These are phyloP conservation scores for Microplitis demolitor DNA, from an alignment of 1,140 invertebrate species.

Conservation along the genomic window DNA sequence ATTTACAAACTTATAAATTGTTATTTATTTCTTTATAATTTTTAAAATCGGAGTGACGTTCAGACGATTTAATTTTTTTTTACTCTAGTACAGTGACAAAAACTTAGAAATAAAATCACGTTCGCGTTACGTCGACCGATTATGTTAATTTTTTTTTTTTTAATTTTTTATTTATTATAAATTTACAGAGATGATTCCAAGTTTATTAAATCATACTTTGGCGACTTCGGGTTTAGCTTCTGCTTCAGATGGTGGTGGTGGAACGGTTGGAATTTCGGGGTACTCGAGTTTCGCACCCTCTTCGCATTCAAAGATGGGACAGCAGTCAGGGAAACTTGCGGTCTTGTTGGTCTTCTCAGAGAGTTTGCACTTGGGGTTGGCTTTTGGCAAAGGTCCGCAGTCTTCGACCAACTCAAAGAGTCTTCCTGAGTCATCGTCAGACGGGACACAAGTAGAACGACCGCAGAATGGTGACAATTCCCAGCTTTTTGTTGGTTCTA, in stretches of 20 bases:
- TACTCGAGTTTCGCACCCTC: constrained; percentile 82
- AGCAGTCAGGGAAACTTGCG: constrained; percentile 82
- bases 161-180: not conserved
- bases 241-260: constrained; percentile 59
- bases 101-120: not conserved
- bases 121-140: not conserved
- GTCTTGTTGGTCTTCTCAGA: constrained; percentile 86
- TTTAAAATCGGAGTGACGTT: not conserved
- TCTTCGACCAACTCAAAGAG: constrained; percentile 85
- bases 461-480: constrained; percentile 86
- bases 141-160: not conserved
- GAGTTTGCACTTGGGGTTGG: constrained; percentile 86
- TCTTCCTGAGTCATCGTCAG: constrained; percentile 72
- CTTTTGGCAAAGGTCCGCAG: constrained; percentile 82
- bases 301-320: constrained; percentile 84
- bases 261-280: constrained; percentile 75
- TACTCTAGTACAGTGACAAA: not conserved
- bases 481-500: constrained; percentile 82
- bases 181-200: not conserved
- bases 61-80: constrained; percentile 8
- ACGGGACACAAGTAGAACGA: constrained; percentile 80
- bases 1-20: no score
- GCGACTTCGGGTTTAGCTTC: constrained; percentile 49
- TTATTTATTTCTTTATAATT: not conserved
- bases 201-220: constrained; percentile 31